A percentile compares a stretch with the other conserved stretches of the same genome.
Conservation (phyloP, 1,140 invertebrate species). For the Apis laboriosa region DNA sequence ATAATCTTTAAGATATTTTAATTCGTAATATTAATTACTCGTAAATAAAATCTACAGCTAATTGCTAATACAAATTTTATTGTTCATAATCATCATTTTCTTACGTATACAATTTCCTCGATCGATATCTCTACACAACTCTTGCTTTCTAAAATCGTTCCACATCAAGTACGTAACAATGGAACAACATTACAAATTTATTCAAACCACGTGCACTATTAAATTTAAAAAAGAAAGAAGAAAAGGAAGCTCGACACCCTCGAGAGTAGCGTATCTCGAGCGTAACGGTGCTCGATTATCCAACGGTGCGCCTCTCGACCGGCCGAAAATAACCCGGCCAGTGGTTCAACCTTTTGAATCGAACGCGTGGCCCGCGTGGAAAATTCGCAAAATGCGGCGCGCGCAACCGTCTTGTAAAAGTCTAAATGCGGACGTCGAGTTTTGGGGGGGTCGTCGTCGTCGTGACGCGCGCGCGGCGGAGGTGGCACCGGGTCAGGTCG, state of each 20-base stretch:
- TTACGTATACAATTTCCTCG: no score
- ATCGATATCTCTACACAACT: no score
- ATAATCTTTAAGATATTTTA: no score
- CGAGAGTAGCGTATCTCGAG: background rate
- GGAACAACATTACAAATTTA: no score
- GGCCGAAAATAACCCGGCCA: slow-evolving; percentile 9
- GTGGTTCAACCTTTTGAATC: slow-evolving; percentile 9
- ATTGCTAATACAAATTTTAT: no score
- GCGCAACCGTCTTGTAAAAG: slow-evolving; percentile 24
- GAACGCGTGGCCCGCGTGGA: background rate
- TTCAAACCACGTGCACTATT: no score
- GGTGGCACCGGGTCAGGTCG: slow-evolving; percentile 29
- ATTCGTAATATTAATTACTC: no score
- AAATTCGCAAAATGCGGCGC: slow-evolving; percentile 24
- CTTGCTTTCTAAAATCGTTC: no score
- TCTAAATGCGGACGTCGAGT: slow-evolving; percentile 37
- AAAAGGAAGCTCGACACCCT: background rate
- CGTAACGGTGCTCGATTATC: slow-evolving; percentile 8
- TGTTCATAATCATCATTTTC: no score
- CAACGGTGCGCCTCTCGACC: slow-evolving; percentile 4
- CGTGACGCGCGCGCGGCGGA: slow-evolving; percentile 7
- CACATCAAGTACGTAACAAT: no score
- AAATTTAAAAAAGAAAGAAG: background rate
- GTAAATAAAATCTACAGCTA: no score
- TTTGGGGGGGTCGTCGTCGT: background rate